These are phyloP conservation scores for Nemurella pictetii DNA, from an alignment of 2,888 invertebrate species.

Conservation along the genomic window DNA sequence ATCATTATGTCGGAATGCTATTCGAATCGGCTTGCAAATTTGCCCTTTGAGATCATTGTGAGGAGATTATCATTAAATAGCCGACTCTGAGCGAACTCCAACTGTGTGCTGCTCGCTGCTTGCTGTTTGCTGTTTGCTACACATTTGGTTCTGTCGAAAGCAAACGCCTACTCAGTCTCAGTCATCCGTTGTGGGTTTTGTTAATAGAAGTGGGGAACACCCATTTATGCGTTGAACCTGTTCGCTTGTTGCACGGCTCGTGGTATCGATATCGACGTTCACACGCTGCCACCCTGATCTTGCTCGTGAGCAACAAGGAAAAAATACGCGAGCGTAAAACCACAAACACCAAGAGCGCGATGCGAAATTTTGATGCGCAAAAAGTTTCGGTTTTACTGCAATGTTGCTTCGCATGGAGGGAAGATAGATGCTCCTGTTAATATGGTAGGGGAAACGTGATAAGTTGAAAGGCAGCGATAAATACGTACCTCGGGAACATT, in stretches of 20 bases:
- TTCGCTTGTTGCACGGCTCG: background rate
- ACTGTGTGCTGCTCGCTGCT: background rate
- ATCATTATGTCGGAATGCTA: background rate
- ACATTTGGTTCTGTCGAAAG: background rate
- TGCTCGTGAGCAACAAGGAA: background rate
- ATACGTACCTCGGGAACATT: background rate
- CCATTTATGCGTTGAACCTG: constrained; percentile 20
- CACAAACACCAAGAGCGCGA: background rate
- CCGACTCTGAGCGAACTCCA: background rate
- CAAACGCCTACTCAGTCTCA: constrained; percentile 7
- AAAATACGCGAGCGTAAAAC: background rate
- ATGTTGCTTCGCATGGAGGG: background rate
- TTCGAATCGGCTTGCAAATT: background rate
- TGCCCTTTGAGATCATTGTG: background rate
- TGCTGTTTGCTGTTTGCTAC: background rate
- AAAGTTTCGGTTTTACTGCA: too few relatives aligned
- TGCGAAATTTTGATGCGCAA: too few relatives aligned
- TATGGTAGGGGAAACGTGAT: background rate
- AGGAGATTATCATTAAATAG: too few relatives aligned
- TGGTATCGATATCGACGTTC: background rate
- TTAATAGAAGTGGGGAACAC: constrained; percentile 20
- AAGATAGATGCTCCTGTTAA: too few relatives aligned
- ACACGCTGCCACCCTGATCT: background rate
- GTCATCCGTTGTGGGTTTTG: constrained; percentile 21
- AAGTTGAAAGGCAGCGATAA: background rate